These are phyloP conservation scores for Callospermophilus lateralis DNA, from an alignment of 2,113 vertebrate genomes.

Conservation along the genomic window DNA sequence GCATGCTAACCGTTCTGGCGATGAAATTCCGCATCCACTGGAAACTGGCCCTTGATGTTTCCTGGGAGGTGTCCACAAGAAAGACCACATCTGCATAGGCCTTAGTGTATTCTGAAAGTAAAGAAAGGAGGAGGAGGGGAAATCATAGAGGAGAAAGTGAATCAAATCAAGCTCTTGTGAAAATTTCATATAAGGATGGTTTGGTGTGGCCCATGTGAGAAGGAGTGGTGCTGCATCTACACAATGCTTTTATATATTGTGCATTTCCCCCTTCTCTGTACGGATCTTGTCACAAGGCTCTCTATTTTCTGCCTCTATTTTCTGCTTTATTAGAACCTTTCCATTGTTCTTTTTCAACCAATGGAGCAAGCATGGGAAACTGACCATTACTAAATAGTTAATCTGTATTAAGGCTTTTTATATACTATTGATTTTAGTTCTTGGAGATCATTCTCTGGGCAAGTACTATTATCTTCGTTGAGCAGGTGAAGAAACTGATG, in stretches of 20 bases:
- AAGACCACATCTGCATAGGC: conserved; percentile 91
- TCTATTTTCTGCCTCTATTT: neutral
- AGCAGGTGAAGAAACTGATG: neutral
- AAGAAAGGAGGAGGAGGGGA: neutral
- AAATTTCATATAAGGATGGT: neutral
- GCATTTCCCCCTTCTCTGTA: neutral
- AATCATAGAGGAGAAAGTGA: neutral
- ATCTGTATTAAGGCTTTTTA: neutral
- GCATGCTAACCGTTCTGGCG: conserved; percentile 68
- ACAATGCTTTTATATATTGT: too few relatives aligned
- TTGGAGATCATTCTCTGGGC: neutral
- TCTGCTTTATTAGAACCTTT: neutral
- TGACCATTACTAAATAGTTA: too few relatives aligned
- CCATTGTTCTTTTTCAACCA: neutral
- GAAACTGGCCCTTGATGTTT: conserved; percentile 71
- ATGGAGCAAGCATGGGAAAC: neutral
- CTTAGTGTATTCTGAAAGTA: conserved; percentile 83
- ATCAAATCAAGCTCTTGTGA: neutral
- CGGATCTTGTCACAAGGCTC: neutral
- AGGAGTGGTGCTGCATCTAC: neutral
- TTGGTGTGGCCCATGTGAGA: neutral
- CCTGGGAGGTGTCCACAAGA: conserved; percentile 88
- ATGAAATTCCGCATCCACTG: conserved; percentile 82
- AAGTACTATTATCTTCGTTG: neutral
- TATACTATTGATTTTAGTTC: neutral